Percentiles rank a stretch among this genome's conserved stretches.
These are phyloP conservation scores for Solenodon paradoxus DNA, from an alignment of 2,113 vertebrate genomes.

Conservation along the genomic window DNA sequence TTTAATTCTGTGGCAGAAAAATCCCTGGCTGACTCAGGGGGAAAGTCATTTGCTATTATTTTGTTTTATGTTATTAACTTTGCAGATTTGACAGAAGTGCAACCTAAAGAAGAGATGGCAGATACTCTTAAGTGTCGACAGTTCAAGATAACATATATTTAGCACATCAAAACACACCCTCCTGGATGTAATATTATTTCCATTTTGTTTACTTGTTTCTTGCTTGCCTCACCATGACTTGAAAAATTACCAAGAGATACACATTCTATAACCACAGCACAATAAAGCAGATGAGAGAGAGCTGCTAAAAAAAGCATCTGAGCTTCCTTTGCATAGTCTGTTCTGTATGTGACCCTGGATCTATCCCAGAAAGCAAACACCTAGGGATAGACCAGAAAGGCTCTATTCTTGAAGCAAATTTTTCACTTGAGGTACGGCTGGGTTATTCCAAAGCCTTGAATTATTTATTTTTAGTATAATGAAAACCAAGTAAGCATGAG, in stretches of 20 bases:
- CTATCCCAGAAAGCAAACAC: not conserved
- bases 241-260: not conserved
- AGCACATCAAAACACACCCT: not conserved
- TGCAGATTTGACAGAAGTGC: not conserved
- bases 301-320: not conserved
- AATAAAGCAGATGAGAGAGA: not conserved
- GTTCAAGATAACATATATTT: not conserved
- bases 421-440: not conserved
- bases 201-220: not conserved
- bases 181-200: not conserved
- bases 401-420: not conserved
- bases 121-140: not conserved
- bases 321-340: not conserved
- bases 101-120: not conserved
- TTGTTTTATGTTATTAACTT: not conserved
- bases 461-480: not conserved
- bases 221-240: not conserved
- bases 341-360: not conserved
- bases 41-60: not conserved
- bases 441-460: not conserved
- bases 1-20: not conserved
- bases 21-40: not conserved
- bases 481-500: not conserved
- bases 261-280: not conserved
- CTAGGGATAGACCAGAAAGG: not conserved